A percentile compares a stretch with the other conserved stretches of the same genome.
phyloP scores from a whole-genome alignment of 1,140 invertebrate genomes.

The Dendrolimus punctatus region DNA sequence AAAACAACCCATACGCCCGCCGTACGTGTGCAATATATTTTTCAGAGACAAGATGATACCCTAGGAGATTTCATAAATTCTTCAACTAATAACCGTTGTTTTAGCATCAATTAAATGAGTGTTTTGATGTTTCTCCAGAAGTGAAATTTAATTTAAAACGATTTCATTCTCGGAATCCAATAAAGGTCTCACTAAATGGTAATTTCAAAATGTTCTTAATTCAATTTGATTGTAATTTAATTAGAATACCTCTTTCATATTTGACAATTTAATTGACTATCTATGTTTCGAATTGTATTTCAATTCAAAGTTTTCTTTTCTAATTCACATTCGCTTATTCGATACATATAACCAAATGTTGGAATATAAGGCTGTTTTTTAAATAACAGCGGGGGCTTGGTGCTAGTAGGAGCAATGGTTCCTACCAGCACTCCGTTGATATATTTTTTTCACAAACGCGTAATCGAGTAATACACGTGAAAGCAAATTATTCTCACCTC shows the following conservation, averaged over 20 bases:
- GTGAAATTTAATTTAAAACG: constrained; percentile 21
- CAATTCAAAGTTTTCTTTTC: background rate
- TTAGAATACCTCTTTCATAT: constrained; percentile 36
- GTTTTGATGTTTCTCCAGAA: constrained; percentile 15
- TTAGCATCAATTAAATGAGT: constrained; percentile 10
- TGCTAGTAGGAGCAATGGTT: too few relatives aligned
- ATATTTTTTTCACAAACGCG: too few relatives aligned
- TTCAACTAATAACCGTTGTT: background rate
- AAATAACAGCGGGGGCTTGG: too few relatives aligned
- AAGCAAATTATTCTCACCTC: too few relatives aligned
- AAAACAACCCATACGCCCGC: constrained; percentile 14
- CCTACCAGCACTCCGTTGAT: too few relatives aligned
- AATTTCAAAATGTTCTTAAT: constrained; percentile 43
- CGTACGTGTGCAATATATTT: background rate
- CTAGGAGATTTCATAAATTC: background rate
- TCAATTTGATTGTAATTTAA: constrained; percentile 34
- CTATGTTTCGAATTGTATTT: too few relatives aligned
- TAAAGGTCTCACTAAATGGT: constrained; percentile 41
- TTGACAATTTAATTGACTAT: constrained; percentile 10
- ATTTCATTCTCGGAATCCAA: constrained; percentile 40
- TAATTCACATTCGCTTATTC: background rate
- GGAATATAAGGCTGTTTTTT: too few relatives aligned
- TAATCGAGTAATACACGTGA: too few relatives aligned
- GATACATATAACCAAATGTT: background rate
- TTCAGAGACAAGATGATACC: background rate